phyloP scores from a whole-genome alignment of 2,113 vertebrate genomes.

The Xiphorhynchus elegans region DNA sequence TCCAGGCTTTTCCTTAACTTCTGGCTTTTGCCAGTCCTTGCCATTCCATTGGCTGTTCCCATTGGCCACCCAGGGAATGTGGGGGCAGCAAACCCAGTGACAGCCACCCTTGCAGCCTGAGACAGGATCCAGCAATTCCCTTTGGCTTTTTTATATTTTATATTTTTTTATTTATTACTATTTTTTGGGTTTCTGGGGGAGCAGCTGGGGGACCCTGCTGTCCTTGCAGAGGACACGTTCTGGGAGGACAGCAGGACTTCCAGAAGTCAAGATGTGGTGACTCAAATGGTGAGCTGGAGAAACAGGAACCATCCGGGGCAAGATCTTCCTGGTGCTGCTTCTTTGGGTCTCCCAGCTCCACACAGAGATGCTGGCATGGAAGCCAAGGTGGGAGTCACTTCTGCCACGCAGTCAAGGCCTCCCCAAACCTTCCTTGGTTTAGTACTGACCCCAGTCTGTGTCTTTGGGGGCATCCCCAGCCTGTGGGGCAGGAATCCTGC shows the following conservation, averaged over 20 bases:
- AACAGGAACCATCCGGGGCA: fast-evolving
- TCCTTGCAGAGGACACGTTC: fast-evolving
- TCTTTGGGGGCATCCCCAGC: not conserved
- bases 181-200: not conserved
- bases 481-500: fast-evolving
- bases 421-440: not conserved
- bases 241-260: not conserved
- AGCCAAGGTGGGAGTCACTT: not conserved
- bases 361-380: fast-evolving
- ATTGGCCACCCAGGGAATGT: fast-evolving
- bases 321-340: not conserved
- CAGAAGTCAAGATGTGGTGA: not conserved
- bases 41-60: not conserved
- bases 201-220: not conserved
- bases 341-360: not conserved
- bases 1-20: not conserved
- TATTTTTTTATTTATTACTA: not conserved
- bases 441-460: not conserved
- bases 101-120: not conserved
- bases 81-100: not conserved
- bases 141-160: not conserved
- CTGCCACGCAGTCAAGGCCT: not conserved
- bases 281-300: not conserved
- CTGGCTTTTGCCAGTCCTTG: not conserved
- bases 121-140: not conserved